Conservation (phyloP, 2,797 vertebrate genomes). For the Artibeus jamaicensis region DNA sequence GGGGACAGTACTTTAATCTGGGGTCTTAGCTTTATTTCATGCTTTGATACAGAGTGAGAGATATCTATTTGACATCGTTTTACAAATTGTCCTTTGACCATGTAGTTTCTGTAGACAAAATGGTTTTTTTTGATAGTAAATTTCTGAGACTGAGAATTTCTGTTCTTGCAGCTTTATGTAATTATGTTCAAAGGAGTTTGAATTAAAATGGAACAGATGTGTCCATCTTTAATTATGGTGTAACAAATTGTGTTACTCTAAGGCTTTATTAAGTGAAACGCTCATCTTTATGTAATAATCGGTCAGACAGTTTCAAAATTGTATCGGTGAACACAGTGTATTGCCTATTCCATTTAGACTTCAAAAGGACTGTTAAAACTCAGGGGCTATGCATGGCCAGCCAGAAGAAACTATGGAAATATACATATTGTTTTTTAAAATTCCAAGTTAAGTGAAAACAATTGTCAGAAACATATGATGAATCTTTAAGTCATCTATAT, state of each 20-base stretch:
- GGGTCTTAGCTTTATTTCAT: constrained; percentile 39
- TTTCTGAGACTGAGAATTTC: constrained; percentile 64
- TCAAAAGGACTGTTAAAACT: constrained; percentile 57
- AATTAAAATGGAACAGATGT: constrained; percentile 75
- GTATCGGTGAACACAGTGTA: constrained; percentile 48
- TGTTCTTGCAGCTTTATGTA: constrained; percentile 72
- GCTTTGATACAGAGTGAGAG: constrained; percentile 24
- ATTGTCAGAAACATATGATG: background rate
- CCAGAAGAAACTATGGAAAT: constrained; percentile 33
- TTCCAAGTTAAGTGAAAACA: constrained; percentile 48
- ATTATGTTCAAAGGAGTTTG: constrained; percentile 65
- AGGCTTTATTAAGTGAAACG: constrained; percentile 68
- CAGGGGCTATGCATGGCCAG: background rate
- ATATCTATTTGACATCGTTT: constrained; percentile 40
- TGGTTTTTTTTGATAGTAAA: constrained; percentile 45
- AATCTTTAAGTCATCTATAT: constrained; percentile 16
- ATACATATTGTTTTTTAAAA: background rate
- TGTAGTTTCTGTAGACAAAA: constrained; percentile 5
- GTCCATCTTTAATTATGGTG: constrained; percentile 58
- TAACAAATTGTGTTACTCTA: constrained; percentile 60
- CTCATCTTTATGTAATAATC: constrained; percentile 69
- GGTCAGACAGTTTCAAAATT: constrained; percentile 62
- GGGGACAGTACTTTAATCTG: constrained; percentile 52
- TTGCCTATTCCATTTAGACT: constrained; percentile 47
- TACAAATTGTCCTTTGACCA: constrained; percentile 57